phyloP scores from a whole-genome alignment of 92 coral and sea anemone species.

The Actinostola sp. region DNA sequence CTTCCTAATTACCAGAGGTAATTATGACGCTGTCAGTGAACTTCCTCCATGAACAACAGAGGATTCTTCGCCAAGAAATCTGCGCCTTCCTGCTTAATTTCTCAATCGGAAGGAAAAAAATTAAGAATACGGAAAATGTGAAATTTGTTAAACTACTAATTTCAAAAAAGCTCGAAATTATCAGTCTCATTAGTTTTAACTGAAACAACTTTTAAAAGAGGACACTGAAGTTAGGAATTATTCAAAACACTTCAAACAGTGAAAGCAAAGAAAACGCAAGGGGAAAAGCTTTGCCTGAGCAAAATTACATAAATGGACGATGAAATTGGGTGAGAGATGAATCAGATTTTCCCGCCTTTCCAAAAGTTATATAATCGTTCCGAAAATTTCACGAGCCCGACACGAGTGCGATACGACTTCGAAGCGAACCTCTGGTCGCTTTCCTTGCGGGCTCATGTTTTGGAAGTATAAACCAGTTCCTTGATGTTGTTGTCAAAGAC shows the following conservation, averaged over 20 bases:
- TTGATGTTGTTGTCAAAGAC: slow-evolving; percentile 3
- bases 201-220: too few relatives aligned
- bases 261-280: too few relatives aligned
- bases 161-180: too few relatives aligned
- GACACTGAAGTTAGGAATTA: too few relatives aligned
- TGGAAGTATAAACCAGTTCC: neutral
- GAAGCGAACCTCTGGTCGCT: neutral
- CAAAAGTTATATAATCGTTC: too few relatives aligned
- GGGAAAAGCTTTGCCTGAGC: too few relatives aligned
- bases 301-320: too few relatives aligned
- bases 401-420: neutral
- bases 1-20: slow-evolving; percentile 10
- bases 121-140: neutral
- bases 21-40: slow-evolving; percentile 11
- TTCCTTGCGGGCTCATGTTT: slow-evolving; percentile 10
- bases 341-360: too few relatives aligned
- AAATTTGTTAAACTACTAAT: too few relatives aligned
- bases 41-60: slow-evolving; percentile 19
- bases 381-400: neutral
- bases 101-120: slow-evolving; percentile 8
- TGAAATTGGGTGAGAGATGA: too few relatives aligned
- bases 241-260: too few relatives aligned
- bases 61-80: neutral
- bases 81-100: slow-evolving; percentile 12
- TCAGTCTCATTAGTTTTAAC: too few relatives aligned